Base-by-base conservation (phyloP, 2,888 invertebrate genomes). In the Cryptus viduatorius region DNA sequence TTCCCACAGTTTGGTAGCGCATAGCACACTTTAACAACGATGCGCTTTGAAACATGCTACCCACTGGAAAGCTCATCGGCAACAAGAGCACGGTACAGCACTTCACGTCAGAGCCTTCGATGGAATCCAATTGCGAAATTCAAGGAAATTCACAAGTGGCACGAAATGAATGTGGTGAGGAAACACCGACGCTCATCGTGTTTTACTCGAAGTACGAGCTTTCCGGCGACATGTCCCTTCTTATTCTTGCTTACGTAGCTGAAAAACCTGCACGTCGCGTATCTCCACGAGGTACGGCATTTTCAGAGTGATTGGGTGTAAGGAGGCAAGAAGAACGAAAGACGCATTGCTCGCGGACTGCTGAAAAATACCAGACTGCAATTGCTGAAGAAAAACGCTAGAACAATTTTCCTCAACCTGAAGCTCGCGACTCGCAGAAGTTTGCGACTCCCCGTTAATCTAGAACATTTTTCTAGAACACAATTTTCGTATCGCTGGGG, bases 111-210 rank as follows among this genome's bases (percentile, higher is more conserved):
- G 64, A 12, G 29, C 10, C 56, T 48, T 44, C 59, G 72, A 72
- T 19, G 73, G 31, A 73, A 73, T 73, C 31, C 73, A 64, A 73
- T 64, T 64, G 73, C 31, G 48, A 73, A 73, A 73, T 73, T 64
- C 64, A 31, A 31, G 61, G 48, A 61, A 73, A 73, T 24, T 42
- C 72, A 12, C 61, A 29, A 29, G 7, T 46, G 44, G 29, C 24
- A 61, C 71, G 56, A 44, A 7, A 56, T 16, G 24, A 19, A 56
- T 24, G n/a, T 14, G 56, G 19, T 3, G n/a, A 31, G 31, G 42
- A 29, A 48, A 44, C 10, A 44, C 10, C 19, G 56, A 29, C 16
- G n/a, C 31, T 10, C n/a, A 46, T 46, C n/a, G 24, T 46, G 16
- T 61, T 46, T 44, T 46, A 3, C 72, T n/a, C 16, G 56, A 4